Conservation (phyloP, 53 echinoderm and acorn worm genomes). For the Actinopyga echinites region DNA sequence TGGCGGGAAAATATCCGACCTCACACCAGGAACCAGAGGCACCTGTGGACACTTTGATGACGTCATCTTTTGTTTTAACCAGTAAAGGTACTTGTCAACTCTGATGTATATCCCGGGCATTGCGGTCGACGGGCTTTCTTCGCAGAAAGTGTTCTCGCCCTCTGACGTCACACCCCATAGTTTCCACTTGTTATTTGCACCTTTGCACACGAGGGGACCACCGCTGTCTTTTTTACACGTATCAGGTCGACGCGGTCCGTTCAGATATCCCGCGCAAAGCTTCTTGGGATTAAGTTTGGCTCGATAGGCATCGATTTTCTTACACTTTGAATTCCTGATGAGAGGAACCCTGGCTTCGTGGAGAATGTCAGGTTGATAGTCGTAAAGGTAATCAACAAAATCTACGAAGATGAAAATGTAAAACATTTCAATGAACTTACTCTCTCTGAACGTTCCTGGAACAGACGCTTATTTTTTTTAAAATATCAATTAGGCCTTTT, state of each 20-base stretch:
- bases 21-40: background rate
- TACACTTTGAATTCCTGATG: constrained; percentile 63
- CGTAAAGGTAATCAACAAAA: constrained; percentile 43
- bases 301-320: constrained; percentile 62
- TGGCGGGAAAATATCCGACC: constrained; percentile 6
- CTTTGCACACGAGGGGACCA: constrained; percentile 85
- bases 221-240: constrained; percentile 96
- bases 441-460: too few species aligned
- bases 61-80: constrained; percentile 74
- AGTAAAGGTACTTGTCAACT: constrained; percentile 72
- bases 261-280: constrained; percentile 80
- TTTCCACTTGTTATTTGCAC: constrained; percentile 54
- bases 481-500: too few species aligned
- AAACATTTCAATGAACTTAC: background rate
- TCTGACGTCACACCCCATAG: constrained; percentile 91
- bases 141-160: constrained; percentile 81
- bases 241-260: constrained; percentile 57
- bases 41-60: constrained; percentile 58
- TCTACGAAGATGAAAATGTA: constrained; percentile 34
- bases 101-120: constrained; percentile 82
- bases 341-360: constrained; percentile 81
- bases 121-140: constrained; percentile 53
- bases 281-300: constrained; percentile 57
- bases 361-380: constrained; percentile 55
- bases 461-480: too few species aligned